Base-by-base conservation (phyloP, 2,888 invertebrate species). In the Cephus pulcher region DNA sequence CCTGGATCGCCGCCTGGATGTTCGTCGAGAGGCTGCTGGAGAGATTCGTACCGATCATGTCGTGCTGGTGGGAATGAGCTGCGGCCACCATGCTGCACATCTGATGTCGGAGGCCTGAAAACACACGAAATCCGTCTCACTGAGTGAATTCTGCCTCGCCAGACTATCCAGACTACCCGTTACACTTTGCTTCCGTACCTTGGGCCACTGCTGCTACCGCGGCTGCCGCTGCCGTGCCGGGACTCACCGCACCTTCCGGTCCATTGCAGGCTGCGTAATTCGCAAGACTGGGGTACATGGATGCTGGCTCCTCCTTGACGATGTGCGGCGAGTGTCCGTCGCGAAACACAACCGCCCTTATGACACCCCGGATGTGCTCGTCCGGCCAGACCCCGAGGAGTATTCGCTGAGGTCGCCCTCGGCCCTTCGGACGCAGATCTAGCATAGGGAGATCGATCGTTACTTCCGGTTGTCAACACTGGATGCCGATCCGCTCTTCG, bases 381-480 rank as follows among this genome's bases (percentile, higher is more conserved):
- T 98, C 97, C 12, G 98, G 97, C 98, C 98, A 98, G 81, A 97
- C 96, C 82, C 98, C 98, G 84, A 98, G 93, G 85, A 98, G 93
- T 91, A 98, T 98, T 90, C 98, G 94, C 91, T 98, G 98, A 34
- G 98, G 98, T 84, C 98, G 93, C 56, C 98, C 98, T 88, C 98
- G 94, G 75, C 98, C 98, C 92, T 98, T 98, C 71, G 98, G 98
- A 88, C 98, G 94, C 91, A 98, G 93, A 94, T 98, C 97, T 95
- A 94, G 86, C 73, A 78, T 84, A 84, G 34, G 81, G 76, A 76
- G 80, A 80, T 80, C 56, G 56, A 56, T 56, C 56, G 56, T 56
- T 56, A 56, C 56, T 56, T 56, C 9, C 0, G 56, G 23, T 56
- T 56, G 56, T 56, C 56, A 56, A 23, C 23, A 56, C 56, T 56